Evolutionary conservation across 2,113 vertebrate genomes (phyloP).

Genomic region (Vulpes ferrilata): DNA sequence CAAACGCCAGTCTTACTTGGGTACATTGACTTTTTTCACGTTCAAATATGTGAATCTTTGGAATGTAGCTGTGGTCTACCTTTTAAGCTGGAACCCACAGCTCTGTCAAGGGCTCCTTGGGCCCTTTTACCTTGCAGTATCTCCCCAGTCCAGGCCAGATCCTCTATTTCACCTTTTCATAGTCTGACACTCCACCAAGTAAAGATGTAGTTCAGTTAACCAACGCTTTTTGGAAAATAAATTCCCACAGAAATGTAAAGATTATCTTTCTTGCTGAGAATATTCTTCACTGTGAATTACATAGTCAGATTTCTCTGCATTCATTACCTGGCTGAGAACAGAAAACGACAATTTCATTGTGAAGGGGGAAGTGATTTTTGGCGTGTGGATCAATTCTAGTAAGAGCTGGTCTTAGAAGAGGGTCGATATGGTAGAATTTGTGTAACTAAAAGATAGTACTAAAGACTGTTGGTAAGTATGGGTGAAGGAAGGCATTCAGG

Average conservation of each 20-base stretch:
- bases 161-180: constrained; percentile 67
- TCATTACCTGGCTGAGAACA: constrained; percentile 37
- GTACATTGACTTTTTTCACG: constrained; percentile 55
- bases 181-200: not conserved
- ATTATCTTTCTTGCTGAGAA: constrained; percentile 50
- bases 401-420: not conserved
- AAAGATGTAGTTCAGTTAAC: constrained; percentile 62
- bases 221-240: constrained; percentile 49
- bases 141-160: constrained; percentile 65
- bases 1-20: constrained; percentile 20
- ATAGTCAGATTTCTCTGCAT: constrained; percentile 63
- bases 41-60: constrained; percentile 51
- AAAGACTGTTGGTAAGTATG: not conserved
- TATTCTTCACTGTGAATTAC: constrained; percentile 23
- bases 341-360: constrained; percentile 69
- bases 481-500: not conserved
- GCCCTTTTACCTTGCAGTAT: constrained; percentile 16
- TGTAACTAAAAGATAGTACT: not conserved
- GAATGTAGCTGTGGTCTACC: not conserved
- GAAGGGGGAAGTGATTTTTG: constrained; percentile 55
- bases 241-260: constrained; percentile 66
- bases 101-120: not conserved
- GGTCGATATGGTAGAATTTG: not conserved
- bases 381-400: constrained; percentile 38
- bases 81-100: not conserved